Evolutionary conservation across 2,797 vertebrate genomes (phyloP).

Genomic region (Lophotriccus pileatus): DNA sequence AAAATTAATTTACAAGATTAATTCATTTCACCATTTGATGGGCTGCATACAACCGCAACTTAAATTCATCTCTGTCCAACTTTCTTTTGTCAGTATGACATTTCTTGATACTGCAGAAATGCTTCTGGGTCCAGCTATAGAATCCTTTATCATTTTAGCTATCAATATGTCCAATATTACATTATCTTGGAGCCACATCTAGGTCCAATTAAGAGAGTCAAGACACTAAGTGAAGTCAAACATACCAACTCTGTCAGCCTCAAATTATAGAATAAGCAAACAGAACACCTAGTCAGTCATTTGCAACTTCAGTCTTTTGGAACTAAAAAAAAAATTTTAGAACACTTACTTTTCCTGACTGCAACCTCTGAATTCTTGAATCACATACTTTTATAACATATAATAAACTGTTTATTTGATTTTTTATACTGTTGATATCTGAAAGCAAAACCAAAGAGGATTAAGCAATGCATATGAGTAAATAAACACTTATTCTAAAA

Average conservation of each 20-base stretch:
- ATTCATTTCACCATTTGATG: not conserved
- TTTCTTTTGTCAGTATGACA: not conserved
- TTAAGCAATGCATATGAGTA: not conserved
- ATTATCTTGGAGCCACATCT: not conserved
- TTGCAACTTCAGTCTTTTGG: not conserved
- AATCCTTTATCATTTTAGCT: not conserved
- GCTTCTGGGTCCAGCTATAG: not conserved
- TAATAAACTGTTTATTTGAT: slow-evolving; percentile 99
- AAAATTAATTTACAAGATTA: not conserved
- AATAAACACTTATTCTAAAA: not conserved
- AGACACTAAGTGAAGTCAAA: not conserved
- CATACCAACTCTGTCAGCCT: not conserved
- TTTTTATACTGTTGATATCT: slow-evolving; percentile 99
- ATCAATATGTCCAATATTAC: not conserved
- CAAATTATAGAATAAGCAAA: not conserved
- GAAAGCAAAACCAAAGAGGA: slow-evolving; percentile 52
- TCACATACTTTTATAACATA: slow-evolving; percentile 99
- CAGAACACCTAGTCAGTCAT: not conserved
- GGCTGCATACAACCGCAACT: not conserved
- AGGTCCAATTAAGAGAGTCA: not conserved
- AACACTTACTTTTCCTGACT: slow-evolving; percentile 94
- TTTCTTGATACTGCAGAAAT: not conserved
- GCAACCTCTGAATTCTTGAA: slow-evolving; percentile 95
- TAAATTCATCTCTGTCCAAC: not conserved
- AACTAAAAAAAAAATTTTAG: not conserved